Evolutionary conservation across 2,888 invertebrate species (phyloP).

Genomic region (Eupelmus urozonus): DNA sequence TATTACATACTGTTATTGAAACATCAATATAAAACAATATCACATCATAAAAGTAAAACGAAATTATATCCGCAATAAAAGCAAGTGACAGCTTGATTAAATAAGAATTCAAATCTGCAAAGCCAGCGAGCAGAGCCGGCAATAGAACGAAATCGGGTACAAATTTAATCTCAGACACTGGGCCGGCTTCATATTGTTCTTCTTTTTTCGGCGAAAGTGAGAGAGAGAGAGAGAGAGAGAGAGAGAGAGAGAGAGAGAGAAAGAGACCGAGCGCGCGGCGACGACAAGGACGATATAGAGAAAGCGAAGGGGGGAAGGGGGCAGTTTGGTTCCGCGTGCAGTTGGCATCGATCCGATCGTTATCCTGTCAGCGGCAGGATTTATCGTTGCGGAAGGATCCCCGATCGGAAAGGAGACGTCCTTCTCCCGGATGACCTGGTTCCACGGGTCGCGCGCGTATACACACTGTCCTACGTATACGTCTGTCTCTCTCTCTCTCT

Average conservation of each 20-base stretch:
- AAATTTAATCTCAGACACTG: conserved; percentile 42
- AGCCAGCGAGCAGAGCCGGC: neutral
- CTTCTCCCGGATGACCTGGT: conserved; percentile 59
- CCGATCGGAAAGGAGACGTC: conserved; percentile 56
- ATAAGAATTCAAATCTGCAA: neutral
- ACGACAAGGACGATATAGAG: conserved; percentile 31
- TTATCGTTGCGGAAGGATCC: conserved; percentile 59
- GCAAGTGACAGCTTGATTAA: neutral
- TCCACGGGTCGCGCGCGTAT: conserved; percentile 26
- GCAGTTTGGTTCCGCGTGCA: conserved; percentile 41
- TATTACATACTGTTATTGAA: too few species aligned
- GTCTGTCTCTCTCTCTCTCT: conserved; percentile 42
- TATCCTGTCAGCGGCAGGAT: conserved; percentile 56
- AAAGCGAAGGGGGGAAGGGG: too few species aligned
- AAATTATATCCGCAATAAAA: neutral
- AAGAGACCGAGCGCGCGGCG: neutral
- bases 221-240: neutral
- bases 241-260: conserved; percentile 8
- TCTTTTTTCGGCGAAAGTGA: conserved; percentile 22
- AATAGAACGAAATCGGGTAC: conserved; percentile 16
- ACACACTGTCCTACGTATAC: neutral
- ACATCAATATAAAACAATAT: too few species aligned
- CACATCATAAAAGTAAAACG: too few species aligned
- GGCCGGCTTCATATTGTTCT: conserved; percentile 10
- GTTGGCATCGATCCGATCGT: conserved; percentile 58